Evolutionary conservation across 2,888 invertebrate genomes (phyloP), one percentile per base, ranked within the genome.

Genomic region (Drosophila tanythrix): DNA sequence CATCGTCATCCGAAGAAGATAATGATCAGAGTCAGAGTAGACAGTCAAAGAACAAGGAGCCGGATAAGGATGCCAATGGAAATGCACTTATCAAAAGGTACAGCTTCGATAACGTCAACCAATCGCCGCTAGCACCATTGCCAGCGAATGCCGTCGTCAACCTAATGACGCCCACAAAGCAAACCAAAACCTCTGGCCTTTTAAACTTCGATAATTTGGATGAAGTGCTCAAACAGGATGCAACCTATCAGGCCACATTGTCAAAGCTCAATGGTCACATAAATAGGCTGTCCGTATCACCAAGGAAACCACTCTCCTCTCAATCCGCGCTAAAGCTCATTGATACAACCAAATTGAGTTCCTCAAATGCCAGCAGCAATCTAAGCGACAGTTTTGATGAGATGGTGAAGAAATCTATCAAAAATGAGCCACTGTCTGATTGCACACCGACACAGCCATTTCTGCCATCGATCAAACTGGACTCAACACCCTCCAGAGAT

Each of bases 1-100:
- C 91, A 11, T 92, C 92, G 0, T 91, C 90, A 27, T 88, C 91
- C 7, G 91, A 90, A n/a, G 92, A 92, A 56, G 85, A 77, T 43
- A 51, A 52, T 15, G 25, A 29, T 1, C 56, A 61, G 38, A 73
- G 36, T n/a, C 67, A 66, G 29, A 60, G 29, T 13, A 46, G 52
- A 53, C 13, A 31, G n/a, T 5, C 57, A 25, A 74, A 61, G 48
- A 65, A 33, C 15, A 69, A 53, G 13, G 51, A 48, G 2, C 56
- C 58, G 2, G 60, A 70, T 5, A 79, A 79, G 27, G 81, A 76
- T 18, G 51, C 35, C 3, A 60, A 63, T 36, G 57, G 29, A 33
- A 83, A 74, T 59, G 62, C 83, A 18, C 50, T 82, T 6, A 71
- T 90, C 5, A 88, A 89, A 53, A 84, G 88, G 40, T 88, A 89